phyloP scores from a whole-genome alignment of 2,888 invertebrate species.

The Meiosimyza platycephala region DNA sequence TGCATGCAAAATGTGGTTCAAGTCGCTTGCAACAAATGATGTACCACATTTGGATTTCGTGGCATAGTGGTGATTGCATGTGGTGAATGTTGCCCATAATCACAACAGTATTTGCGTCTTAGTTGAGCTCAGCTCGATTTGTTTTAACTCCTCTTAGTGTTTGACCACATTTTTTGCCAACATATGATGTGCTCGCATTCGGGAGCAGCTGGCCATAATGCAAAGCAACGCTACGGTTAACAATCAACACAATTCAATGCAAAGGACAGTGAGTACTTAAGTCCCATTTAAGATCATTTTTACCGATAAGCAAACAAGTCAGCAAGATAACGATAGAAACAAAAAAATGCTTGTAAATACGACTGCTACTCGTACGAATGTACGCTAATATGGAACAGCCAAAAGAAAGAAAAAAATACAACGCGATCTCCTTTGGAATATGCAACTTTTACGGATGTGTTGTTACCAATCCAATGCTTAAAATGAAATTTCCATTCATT shows the following conservation, averaged over 20 bases:
- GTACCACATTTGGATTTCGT: neutral
- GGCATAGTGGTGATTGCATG: neutral
- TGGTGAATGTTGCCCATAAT: no score
- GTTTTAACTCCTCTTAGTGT: neutral
- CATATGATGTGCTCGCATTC: neutral
- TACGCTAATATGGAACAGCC: no score
- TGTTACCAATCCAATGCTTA: no score
- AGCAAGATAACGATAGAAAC: no score
- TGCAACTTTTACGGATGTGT: no score
- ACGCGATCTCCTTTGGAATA: no score
- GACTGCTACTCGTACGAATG: no score
- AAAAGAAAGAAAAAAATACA: no score
- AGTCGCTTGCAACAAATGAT: neutral
- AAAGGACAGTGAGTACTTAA: constrained; percentile 4
- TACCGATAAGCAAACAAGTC: neutral
- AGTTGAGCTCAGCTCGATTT: neutral
- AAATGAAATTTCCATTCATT: no score
- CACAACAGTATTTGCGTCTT: no score
- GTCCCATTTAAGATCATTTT: constrained; percentile 8
- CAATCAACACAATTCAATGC: no score
- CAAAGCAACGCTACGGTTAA: neutral
- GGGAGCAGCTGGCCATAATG: constrained; percentile 3
- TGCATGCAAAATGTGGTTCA: constrained; percentile 5
- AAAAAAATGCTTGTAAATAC: no score
- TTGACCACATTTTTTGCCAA: neutral